Evolutionary conservation across 2,113 vertebrate genomes (phyloP), one percentile per base, ranked within the genome.

Genomic region (Cyanistes caeruleus): DNA sequence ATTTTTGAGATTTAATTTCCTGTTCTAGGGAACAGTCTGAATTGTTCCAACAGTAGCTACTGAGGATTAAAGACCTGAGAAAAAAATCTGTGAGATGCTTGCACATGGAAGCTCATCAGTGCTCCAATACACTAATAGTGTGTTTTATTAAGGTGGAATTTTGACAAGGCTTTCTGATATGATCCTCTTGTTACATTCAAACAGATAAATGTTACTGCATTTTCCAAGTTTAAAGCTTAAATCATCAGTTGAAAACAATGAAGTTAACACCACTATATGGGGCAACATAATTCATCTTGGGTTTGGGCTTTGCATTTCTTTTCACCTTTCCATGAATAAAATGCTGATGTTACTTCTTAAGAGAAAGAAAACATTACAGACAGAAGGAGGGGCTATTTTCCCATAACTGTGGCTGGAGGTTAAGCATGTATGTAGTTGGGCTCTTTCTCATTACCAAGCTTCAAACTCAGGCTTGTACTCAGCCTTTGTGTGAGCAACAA

Each of bases 91-190:
- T 64, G 49, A 53, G 30, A 5, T 16, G 5, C 31, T 84, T 92
- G 72, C 48, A 67, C 8, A 20, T 43, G 62, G 89, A 82, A 79
- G 53, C 9, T 89, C 41, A 81, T 75, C 60, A 60, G 31, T 64
- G 75, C 37, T 85, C 80, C 87, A 69, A 83, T 74, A 48, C 23
- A 49, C 31, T 39, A 75, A 81, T 92, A 94, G 7, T 48, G 88
- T 92, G 48, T 81, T 93, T 96, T 92, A 93, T 95, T 94, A 63
- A 91, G 58, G 58, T 58, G 53, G 79, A 87, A 87, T 93, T 90
- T 84, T 78, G n/a, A 92, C 81, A 75, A 94, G 79, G 37, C 53
- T 67, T 74, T 84, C 91, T 85, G 89, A 84, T 75, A 52, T 53
- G 37, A n/a, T 63, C 9, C 55, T 90, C 63, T 35, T 78, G 37